phyloP scores from a whole-genome alignment of 2,113 vertebrate genomes.

The Aegithalos caudatus region DNA sequence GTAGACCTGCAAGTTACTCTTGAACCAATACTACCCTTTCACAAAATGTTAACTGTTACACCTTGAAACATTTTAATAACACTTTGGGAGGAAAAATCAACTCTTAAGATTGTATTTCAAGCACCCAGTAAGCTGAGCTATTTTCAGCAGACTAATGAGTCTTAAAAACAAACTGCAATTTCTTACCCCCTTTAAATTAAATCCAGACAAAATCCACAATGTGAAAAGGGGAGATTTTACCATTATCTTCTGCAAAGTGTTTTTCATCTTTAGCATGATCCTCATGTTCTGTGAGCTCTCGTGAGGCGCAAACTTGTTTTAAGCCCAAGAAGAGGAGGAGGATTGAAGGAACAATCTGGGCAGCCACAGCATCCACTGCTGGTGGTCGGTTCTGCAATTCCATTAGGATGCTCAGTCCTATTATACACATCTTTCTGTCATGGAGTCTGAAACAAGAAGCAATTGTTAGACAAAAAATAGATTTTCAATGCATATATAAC shows the following conservation, averaged over 20 bases:
- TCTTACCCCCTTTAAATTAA: conserved; percentile 57
- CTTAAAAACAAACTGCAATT: conserved; percentile 44
- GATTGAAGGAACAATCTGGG: conserved; percentile 90
- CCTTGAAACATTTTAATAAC: neutral
- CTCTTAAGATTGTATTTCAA: neutral
- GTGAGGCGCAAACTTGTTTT: conserved; percentile 89
- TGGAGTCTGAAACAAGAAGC: conserved; percentile 81
- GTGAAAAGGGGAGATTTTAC: conserved; percentile 73
- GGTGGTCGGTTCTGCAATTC: conserved; percentile 87
- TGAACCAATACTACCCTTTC: neutral
- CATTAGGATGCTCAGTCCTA: conserved; percentile 92
- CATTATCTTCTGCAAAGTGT: conserved; percentile 86
- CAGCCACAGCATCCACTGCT: conserved; percentile 82
- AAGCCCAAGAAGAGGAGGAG: conserved; percentile 95
- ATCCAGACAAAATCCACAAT: conserved; percentile 63
- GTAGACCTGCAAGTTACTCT: neutral
- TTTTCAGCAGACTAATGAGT: conserved; percentile 30
- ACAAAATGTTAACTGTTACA: neutral
- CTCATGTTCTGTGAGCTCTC: conserved; percentile 81
- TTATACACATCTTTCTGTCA: conserved; percentile 97
- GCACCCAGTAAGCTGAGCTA: neutral
- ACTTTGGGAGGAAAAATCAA: neutral
- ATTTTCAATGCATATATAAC: neutral
- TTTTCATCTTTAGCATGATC: conserved; percentile 72
- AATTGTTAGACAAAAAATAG: neutral